Evolutionary conservation across 2,888 invertebrate species (phyloP).

Genomic region (Venusia cambrica): DNA sequence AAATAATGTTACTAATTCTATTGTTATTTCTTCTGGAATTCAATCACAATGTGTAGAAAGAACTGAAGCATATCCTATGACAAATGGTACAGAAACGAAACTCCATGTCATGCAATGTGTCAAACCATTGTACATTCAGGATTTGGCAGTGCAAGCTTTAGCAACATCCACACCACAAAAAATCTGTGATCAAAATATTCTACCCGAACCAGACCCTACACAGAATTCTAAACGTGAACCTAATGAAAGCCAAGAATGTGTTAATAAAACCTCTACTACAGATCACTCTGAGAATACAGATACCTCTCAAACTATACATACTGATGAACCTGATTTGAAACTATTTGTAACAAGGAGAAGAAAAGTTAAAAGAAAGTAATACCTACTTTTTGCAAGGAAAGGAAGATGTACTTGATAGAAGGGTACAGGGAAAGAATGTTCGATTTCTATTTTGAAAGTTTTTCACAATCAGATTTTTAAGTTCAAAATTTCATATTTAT

Average conservation of each 20-base stretch:
- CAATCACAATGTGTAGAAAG: constrained; percentile 36
- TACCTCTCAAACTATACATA: constrained; percentile 31
- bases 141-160: constrained; percentile 41
- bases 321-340: constrained; percentile 62
- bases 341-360: constrained; percentile 61
- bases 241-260: constrained; percentile 27
- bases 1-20: constrained; percentile 45
- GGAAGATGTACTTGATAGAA: too few species aligned
- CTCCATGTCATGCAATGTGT: constrained; percentile 21
- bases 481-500: too few species aligned
- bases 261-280: constrained; percentile 19
- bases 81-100: constrained; percentile 6
- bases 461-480: too few species aligned
- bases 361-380: constrained; percentile 45
- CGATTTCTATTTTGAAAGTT: too few species aligned
- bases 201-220: constrained; percentile 14
- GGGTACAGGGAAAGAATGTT: too few species aligned
- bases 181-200: constrained; percentile 17
- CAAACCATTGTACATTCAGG: constrained; percentile 25
- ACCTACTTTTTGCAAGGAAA: too few species aligned
- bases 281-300: constrained; percentile 31
- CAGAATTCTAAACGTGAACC: constrained; percentile 29
- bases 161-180: constrained; percentile 68
- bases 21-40: constrained; percentile 56
- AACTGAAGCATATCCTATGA: constrained; percentile 3